Evolutionary conservation across 2,113 vertebrate genomes (phyloP).

Genomic region (Paraplagusia blochii): DNA sequence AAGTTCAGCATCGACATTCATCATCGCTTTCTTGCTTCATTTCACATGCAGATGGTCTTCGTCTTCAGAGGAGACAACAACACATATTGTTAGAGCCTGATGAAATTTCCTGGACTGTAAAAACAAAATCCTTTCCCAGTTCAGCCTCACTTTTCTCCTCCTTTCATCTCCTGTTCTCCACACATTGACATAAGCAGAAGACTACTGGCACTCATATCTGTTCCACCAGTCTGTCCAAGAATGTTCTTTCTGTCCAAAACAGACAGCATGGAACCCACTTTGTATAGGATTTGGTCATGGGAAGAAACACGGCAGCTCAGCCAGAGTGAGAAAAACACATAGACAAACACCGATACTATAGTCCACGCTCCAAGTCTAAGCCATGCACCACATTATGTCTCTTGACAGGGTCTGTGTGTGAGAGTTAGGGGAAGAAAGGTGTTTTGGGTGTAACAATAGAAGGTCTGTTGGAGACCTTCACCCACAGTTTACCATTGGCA

Average conservation of each 20-base stretch:
- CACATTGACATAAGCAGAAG: conserved; percentile 16
- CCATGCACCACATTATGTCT: conserved; percentile 9
- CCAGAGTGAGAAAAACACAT: conserved; percentile 25
- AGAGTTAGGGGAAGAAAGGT: conserved; percentile 26
- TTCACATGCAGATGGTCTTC: no score
- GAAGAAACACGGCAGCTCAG: conserved; percentile 33
- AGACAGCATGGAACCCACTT: conserved; percentile 31
- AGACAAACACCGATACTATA: conserved; percentile 30
- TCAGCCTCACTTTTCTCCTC: background rate
- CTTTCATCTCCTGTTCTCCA: background rate
- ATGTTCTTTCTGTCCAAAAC: conserved; percentile 20
- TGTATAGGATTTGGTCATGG: conserved; percentile 50
- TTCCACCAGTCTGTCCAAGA: conserved; percentile 44
- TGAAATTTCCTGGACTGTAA: no score
- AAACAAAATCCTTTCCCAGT: conserved; percentile 4
- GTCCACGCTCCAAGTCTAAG: conserved; percentile 45
- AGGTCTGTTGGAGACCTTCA: conserved; percentile 53
- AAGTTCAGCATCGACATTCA: no score
- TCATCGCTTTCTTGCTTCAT: no score
- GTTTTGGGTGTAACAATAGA: conserved; percentile 71
- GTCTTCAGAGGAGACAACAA: no score
- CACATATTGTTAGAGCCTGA: no score
- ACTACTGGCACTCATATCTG: conserved; percentile 17
- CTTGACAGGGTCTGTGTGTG: background rate
- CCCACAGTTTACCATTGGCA: background rate